phyloP scores from a whole-genome alignment of 2,888 invertebrate genomes.

The Colostygia pectinataria region DNA sequence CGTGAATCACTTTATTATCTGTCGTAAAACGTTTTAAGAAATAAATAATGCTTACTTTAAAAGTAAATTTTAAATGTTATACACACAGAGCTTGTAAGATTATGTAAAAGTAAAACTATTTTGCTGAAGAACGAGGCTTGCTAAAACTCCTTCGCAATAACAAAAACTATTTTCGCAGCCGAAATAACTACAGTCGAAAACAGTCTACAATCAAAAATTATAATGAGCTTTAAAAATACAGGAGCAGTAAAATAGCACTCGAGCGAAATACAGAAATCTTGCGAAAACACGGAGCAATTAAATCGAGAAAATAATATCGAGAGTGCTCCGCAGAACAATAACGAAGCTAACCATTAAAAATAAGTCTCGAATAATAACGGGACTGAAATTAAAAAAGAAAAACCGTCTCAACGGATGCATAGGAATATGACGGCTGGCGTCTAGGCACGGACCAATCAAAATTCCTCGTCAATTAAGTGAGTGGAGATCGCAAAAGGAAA shows the following conservation, averaged over 20 bases:
- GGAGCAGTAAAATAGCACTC: constrained; percentile 51
- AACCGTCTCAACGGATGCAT: constrained; percentile 70
- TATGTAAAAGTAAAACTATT: too few species aligned
- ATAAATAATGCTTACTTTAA: too few species aligned
- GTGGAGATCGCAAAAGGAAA: constrained; percentile 80
- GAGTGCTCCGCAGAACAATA: constrained; percentile 66
- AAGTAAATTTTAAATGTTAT: too few species aligned
- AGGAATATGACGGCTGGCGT: constrained; percentile 71
- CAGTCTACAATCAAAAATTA: constrained; percentile 47
- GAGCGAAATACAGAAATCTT: constrained; percentile 46
- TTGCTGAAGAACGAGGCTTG: too few species aligned
- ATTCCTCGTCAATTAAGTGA: constrained; percentile 82
- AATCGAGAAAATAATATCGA: constrained; percentile 72
- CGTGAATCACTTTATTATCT: too few species aligned
- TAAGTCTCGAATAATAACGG: constrained; percentile 79
- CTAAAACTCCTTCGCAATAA: constrained; percentile 9
- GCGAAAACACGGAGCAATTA: constrained; percentile 65
- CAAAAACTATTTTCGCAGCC: constrained; percentile 1
- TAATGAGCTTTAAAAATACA: constrained; percentile 39
- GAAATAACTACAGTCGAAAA: constrained; percentile 18
- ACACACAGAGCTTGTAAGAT: too few species aligned
- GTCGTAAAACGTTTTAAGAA: too few species aligned
- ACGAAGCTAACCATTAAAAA: constrained; percentile 80
- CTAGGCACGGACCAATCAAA: constrained; percentile 76
- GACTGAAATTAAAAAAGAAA: constrained; percentile 60